Conservation (phyloP, 2,113 vertebrate genomes). For the Ammospiza nelsoni region DNA sequence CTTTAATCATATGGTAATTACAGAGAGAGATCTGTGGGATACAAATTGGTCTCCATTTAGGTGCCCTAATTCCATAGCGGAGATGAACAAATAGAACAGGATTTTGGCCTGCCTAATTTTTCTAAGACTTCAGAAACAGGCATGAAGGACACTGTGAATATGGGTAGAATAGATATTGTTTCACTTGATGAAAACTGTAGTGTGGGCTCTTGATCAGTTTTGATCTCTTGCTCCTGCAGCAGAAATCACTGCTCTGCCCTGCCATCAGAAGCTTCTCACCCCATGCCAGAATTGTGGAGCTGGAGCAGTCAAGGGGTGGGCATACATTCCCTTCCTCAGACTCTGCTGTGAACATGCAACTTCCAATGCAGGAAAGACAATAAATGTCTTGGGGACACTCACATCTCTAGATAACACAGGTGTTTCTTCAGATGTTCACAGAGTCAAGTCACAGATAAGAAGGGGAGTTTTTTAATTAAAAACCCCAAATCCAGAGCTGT, state of each 20-base stretch:
- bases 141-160: not conserved
- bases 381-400: not conserved
- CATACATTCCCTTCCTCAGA: not conserved
- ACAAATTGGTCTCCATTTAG: not conserved
- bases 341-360: not conserved
- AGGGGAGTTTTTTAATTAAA: not conserved
- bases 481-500: not conserved
- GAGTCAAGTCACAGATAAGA: not conserved
- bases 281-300: not conserved
- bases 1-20: not conserved
- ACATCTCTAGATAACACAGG: not conserved
- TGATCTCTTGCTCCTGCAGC: not conserved
- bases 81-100: not conserved
- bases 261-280: not conserved
- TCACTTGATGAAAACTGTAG: not conserved
- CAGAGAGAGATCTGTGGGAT: not conserved
- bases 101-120: not conserved
- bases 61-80: not conserved
- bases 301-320: not conserved
- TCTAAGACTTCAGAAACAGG: not conserved
- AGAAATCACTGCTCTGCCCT: not conserved
- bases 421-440: not conserved
- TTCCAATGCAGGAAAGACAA: not conserved
- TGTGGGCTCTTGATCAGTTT: not conserved
- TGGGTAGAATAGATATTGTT: rapidly evolving